Conservation (phyloP, 2,113 vertebrate species). For the Entomyzon cyanotis region DNA sequence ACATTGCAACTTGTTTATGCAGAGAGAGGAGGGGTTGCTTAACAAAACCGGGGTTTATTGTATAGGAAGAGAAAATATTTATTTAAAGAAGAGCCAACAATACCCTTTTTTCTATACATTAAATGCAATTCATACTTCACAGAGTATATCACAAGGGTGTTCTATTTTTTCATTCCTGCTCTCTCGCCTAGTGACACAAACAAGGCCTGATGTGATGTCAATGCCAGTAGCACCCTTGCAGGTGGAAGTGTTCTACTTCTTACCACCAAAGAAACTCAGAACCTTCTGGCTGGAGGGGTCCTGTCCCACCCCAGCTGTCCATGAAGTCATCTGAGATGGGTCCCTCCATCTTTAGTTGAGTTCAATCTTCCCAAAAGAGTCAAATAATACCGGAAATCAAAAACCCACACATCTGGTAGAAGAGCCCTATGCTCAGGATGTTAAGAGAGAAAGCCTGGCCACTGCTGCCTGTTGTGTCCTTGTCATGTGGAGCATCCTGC, state of each 20-base stretch:
- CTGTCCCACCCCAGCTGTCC: neutral
- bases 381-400: neutral
- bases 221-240: neutral
- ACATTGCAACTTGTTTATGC: neutral
- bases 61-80: slow-evolving; percentile 1
- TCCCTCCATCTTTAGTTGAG: neutral
- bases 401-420: neutral
- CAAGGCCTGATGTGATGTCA: neutral
- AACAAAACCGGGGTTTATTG: neutral
- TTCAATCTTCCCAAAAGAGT: neutral
- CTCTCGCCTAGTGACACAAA: neutral
- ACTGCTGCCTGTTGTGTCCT: neutral
- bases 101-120: slow-evolving; percentile 37
- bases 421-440: neutral
- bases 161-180: neutral
- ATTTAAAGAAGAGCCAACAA: slow-evolving; percentile 13
- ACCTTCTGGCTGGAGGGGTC: neutral
- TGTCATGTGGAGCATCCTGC: neutral
- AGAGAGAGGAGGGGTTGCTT: slow-evolving; percentile 5
- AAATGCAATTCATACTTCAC: slow-evolving; percentile 29
- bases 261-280: neutral
- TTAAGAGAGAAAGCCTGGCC: neutral
- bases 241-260: neutral
- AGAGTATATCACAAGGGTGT: slow-evolving; percentile 14
- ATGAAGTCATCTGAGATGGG: neutral